Percentiles rank a stretch among this genome's conserved stretches.
Evolutionary conservation across 2,113 vertebrate genomes (phyloP).

Genomic region (Amblyornis subalaris): DNA sequence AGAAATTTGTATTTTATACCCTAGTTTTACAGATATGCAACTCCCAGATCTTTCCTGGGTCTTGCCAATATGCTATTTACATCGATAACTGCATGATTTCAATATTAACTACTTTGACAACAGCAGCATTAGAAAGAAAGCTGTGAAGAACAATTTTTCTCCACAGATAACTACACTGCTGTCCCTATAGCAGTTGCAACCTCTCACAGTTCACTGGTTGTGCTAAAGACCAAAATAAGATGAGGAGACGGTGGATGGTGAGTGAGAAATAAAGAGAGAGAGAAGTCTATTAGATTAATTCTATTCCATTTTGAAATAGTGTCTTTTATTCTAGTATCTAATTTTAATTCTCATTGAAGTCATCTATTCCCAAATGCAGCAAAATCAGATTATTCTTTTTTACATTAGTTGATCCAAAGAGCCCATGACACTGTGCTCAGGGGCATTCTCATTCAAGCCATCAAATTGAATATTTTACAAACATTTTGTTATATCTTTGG

Average conservation of each 20-base stretch:
- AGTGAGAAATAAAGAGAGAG: background rate
- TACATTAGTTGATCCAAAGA: background rate
- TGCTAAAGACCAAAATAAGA: background rate
- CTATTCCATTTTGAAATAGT: background rate
- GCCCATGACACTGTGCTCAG: rapidly evolving
- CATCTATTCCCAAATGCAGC: background rate
- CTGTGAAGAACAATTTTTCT: background rate
- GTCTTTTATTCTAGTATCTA: background rate
- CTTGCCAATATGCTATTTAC: background rate
- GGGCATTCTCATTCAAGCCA: background rate
- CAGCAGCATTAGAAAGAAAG: background rate
- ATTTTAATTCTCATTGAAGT: background rate
- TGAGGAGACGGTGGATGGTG: background rate
- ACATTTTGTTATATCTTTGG: background rate
- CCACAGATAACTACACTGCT: background rate
- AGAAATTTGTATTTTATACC: background rate
- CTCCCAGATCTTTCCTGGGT: background rate
- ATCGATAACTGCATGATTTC: background rate
- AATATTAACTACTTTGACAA: background rate
- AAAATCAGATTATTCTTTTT: background rate
- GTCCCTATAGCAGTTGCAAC: background rate
- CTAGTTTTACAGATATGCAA: background rate
- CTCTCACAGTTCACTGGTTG: background rate
- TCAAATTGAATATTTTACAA: background rate
- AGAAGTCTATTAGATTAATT: background rate